Conservation (phyloP, 2,888 invertebrate genomes). For the Beris chalybata region DNA sequence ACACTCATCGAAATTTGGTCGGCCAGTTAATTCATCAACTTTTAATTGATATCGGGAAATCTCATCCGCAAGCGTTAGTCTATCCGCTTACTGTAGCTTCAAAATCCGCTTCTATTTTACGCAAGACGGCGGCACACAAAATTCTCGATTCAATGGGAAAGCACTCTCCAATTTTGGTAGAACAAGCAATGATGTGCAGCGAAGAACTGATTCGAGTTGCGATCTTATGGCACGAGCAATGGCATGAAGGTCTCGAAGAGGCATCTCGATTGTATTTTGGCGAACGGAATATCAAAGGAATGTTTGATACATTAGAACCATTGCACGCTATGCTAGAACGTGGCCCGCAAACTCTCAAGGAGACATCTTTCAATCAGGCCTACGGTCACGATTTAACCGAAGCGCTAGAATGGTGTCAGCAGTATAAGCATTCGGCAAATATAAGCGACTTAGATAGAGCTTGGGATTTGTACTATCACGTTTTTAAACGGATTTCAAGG, state of each 20-base stretch:
- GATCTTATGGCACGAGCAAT: constrained; percentile 98
- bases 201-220: constrained; percentile 97
- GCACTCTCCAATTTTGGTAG: constrained; percentile 87
- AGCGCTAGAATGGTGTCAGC: constrained; percentile 93
- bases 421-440: constrained; percentile 81
- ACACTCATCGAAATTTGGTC: constrained; percentile 86
- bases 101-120: constrained; percentile 83
- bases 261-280: constrained; percentile 94
- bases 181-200: constrained; percentile 94
- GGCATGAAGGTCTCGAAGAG: constrained; percentile 97
- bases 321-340: constrained; percentile 91
- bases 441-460: constrained; percentile 95
- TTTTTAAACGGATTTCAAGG: constrained; percentile 93
- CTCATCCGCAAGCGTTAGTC: constrained; percentile 96
- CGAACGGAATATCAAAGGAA: constrained; percentile 92
- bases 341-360: constrained; percentile 94
- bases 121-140: constrained; percentile 90
- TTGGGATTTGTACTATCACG: constrained; percentile 99
- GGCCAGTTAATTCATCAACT: constrained; percentile 90
- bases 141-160: constrained; percentile 95
- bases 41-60: constrained; percentile 94
- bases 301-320: constrained; percentile 95
- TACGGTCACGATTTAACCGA: constrained; percentile 93
- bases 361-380: constrained; percentile 94
- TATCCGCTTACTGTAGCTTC: constrained; percentile 97